These are phyloP conservation scores for Acomys russatus DNA, from an alignment of 2,797 vertebrate species.

Conservation along the genomic window DNA sequence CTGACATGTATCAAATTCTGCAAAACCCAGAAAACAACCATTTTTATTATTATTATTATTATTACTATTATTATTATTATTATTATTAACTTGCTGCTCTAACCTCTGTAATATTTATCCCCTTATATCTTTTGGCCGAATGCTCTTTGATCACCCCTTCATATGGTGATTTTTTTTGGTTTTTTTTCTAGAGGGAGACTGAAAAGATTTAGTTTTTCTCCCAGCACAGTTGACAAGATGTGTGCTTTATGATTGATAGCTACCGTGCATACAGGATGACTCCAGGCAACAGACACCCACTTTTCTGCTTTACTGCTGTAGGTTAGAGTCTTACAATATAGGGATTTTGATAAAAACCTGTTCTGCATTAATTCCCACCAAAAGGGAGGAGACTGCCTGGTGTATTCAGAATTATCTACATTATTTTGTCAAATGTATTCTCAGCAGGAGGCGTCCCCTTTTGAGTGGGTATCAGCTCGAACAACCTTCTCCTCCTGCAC, in stretches of 20 bases:
- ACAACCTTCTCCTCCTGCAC: neutral
- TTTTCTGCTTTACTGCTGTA: neutral
- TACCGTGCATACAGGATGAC: neutral
- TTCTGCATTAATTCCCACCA: constrained; percentile 41
- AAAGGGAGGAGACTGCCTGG: neutral
- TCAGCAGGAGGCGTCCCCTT: constrained; percentile 6
- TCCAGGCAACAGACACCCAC: neutral
- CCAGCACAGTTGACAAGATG: neutral
- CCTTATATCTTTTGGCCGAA: constrained; percentile 30
- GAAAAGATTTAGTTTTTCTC: constrained; percentile 61
- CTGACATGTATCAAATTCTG: neutral
- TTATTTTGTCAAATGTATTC: constrained; percentile 15
- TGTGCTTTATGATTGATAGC: constrained; percentile 38
- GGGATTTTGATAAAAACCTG: constrained; percentile 14
- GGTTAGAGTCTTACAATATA: neutral
- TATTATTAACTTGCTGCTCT: constrained; percentile 18
- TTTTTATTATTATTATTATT: neutral
- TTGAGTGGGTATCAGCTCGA: neutral
- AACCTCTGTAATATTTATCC: neutral
- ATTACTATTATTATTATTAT: constrained; percentile 9
- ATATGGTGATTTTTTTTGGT: constrained; percentile 52
- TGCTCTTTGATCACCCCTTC: constrained; percentile 50
- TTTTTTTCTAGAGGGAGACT: constrained; percentile 53
- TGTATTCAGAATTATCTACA: neutral
- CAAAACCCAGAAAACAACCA: constrained; percentile 56